phyloP scores from a whole-genome alignment of 37 sponge, comb jelly and placozoan genomes.

The Aplysina aerophoba region DNA sequence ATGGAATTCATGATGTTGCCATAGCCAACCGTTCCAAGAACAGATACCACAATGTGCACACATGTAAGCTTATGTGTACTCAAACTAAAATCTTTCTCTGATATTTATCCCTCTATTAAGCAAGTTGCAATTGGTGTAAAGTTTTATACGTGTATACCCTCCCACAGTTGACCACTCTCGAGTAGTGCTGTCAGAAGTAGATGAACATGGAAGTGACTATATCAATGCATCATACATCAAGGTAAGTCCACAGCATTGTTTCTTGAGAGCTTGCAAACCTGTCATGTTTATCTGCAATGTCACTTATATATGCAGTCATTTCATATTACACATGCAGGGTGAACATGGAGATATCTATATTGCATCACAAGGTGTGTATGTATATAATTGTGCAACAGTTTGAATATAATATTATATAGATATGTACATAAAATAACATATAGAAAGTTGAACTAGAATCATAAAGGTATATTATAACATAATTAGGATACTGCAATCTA shows the following conservation, averaged over 20 bases:
- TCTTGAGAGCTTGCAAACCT: no score
- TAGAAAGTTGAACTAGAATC: background rate
- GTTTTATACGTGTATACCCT: background rate
- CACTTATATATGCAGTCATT: background rate
- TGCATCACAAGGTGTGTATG: conserved; percentile 1
- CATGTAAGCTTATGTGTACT: conserved; percentile 18
- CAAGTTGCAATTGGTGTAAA: no score
- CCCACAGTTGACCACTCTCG: background rate
- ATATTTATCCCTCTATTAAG: no score
- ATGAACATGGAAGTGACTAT: background rate
- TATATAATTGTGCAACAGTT: no score
- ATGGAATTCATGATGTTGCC: conserved; percentile 11
- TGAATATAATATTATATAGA: no score
- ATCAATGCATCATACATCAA: conserved; percentile 12
- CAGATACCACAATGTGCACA: conserved; percentile 17
- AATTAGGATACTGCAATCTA: background rate
- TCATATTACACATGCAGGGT: background rate
- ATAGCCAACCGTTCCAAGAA: conserved; percentile 15
- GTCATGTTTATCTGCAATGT: no score
- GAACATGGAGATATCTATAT: conserved; percentile 8
- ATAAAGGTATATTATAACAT: background rate
- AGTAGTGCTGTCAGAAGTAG: background rate
- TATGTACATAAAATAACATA: background rate
- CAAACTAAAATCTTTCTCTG: no score
- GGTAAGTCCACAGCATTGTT: no score